These are phyloP conservation scores for Thamnophis elegans DNA, from an alignment of 2,797 vertebrate genomes.

Conservation along the genomic window DNA sequence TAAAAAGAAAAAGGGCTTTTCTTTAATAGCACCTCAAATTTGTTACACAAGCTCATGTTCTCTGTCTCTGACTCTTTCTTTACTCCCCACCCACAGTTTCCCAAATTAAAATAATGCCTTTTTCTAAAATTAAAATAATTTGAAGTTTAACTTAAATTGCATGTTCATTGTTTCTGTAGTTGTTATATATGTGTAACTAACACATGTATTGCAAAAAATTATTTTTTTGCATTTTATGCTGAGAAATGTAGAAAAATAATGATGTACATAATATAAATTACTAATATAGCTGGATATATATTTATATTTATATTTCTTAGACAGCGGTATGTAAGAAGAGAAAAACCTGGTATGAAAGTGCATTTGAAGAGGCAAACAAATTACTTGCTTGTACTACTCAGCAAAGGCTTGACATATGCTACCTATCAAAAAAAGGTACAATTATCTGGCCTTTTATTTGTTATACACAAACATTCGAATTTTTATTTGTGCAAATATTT, in stretches of 20 bases:
- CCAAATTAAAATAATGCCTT: neutral
- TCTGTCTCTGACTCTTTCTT: neutral
- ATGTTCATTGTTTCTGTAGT: neutral
- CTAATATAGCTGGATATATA: neutral
- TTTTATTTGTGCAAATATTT: neutral
- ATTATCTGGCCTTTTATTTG: neutral
- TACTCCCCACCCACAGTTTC: neutral
- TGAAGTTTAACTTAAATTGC: neutral
- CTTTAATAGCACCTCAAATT: neutral
- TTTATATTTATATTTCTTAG: conserved; percentile 34
- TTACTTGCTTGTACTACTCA: conserved; percentile 46
- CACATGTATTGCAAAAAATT: neutral
- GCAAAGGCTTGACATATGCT: conserved; percentile 60
- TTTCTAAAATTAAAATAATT: neutral
- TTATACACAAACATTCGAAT: neutral
- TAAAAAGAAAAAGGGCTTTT: neutral
- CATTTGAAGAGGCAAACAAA: conserved; percentile 59
- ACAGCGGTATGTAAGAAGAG: conserved; percentile 41
- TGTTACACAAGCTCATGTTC: neutral
- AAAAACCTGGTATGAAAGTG: conserved; percentile 63
- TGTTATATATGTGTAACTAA: neutral
- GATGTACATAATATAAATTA: neutral
- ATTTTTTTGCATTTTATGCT: neutral
- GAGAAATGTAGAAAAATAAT: neutral
- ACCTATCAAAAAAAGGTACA: conserved; percentile 54